Percentiles rank a stretch among this genome's conserved stretches.
Evolutionary conservation across 2,113 vertebrate genomes (phyloP).

Genomic region (Epinephelus cyanopodus): DNA sequence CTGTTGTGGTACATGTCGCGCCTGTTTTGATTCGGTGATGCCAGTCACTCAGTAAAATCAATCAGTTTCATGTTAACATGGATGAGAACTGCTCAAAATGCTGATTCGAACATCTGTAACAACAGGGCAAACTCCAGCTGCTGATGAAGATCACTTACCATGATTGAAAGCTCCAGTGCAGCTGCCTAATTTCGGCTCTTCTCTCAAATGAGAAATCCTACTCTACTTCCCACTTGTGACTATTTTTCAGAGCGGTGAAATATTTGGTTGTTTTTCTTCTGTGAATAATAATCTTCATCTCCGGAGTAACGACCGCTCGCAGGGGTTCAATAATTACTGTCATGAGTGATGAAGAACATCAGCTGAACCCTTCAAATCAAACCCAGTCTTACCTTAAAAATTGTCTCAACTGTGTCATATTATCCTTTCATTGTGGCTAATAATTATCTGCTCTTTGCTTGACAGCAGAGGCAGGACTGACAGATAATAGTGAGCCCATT

Average conservation of each 20-base stretch:
- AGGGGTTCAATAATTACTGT: slow-evolving; percentile 27
- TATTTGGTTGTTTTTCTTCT: background rate
- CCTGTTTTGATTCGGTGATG: no score
- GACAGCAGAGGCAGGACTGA: slow-evolving; percentile 43
- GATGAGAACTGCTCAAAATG: no score
- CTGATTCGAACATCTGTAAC: no score
- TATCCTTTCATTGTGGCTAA: slow-evolving; percentile 34
- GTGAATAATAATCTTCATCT: slow-evolving; percentile 16
- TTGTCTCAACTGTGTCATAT: background rate
- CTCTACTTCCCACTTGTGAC: background rate
- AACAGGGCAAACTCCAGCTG: no score
- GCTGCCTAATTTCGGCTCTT: background rate
- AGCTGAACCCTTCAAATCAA: slow-evolving; percentile 31
- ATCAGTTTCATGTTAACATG: background rate
- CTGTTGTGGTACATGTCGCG: no score
- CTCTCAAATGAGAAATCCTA: background rate
- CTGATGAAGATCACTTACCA: background rate
- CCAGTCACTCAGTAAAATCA: no score
- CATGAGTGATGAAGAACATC: slow-evolving; percentile 15
- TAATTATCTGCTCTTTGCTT: slow-evolving; percentile 44
- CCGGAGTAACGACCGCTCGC: slow-evolving; percentile 3
- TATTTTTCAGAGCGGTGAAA: background rate
- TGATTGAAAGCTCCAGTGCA: background rate
- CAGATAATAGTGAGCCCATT: slow-evolving; percentile 45
- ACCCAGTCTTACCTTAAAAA: slow-evolving; percentile 20